Base-by-base conservation (phyloP, 2,888 invertebrate genomes). In the Dichetophora obliterata region DNA sequence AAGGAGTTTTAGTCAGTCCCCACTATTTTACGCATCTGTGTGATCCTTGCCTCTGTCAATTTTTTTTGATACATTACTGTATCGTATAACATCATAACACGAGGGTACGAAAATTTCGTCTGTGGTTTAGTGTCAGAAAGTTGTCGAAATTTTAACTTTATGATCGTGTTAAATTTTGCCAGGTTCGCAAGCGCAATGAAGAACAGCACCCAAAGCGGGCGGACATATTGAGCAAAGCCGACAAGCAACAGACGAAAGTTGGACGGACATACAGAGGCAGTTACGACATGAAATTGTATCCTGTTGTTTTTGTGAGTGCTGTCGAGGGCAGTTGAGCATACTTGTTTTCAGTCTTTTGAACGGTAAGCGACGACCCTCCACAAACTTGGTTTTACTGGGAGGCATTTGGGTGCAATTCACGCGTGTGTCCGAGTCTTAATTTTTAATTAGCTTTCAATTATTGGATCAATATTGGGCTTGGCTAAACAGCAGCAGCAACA, bases 61-160 rank as follows among this genome's bases (percentile, higher is more conserved):
- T 6, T 76, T 78, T 78, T 77, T 76, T 80, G 80, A 81, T 80
- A 69, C 77, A 80, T 81, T 78, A 77, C 69, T 57, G 80, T 79
- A 80, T 80, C 80, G 77, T 77, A 78, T 80, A 80, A 80, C 80
- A 77, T 74, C 52, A 74, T 73, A 72, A 66, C 66, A 24, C 24
- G 52, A 27, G 16, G 50, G 6, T 31, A 31, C 54, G 52, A 37
- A 66, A 70, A 76, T 71, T 72, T 14, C 61, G 65, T 65, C 65
- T 52, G 74, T 48, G 76, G 79, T 79, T 75, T 70, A 66, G 76
- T 75, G 79, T 79, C 77, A 76, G 71, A 75, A 73, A 65, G 79
- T 79, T 79, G 77, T 75, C 77, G 75, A 77, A 77, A 77, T 75
- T 77, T 75, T 69, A 74, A 76, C 66, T 79, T 79, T 79, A 79